Base-by-base conservation (phyloP, 2,888 invertebrate genomes). In the Acanthopleura granulata region DNA sequence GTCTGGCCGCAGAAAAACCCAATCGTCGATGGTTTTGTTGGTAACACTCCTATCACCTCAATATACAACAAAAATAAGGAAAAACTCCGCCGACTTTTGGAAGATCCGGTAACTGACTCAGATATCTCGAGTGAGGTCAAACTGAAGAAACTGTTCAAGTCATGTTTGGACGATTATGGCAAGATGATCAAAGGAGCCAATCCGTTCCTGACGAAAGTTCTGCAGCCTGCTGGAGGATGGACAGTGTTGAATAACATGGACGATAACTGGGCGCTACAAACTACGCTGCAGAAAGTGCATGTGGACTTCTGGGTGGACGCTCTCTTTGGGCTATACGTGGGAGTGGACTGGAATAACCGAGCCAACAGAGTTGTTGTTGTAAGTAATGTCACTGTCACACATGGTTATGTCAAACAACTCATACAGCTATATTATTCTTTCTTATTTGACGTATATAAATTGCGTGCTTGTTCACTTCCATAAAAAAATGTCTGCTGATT, bases 281-380 rank as follows among this genome's bases (percentile, higher is more conserved):
- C 51, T 4, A 77, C 79, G 25, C 71, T 87, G 14, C 77, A 82
- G 77, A 83, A 81, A 62, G 82, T 82, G 4, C 83, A 83, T 70
- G 78, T 85, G 6, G 86, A 86, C 57, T 86, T 82, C 77, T 87
- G 86, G 86, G 84, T 84, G 0, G 79, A 83, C 25, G 85, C 83
- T 6, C 79, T 87, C 66, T 87, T 86, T 49, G 49, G 49, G n/a
- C 4, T 71, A 3, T 49, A 49, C 16, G 50, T 71, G 18, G 49
- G 40, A 18, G 18, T 29, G 4, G 49, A 29, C n/a, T 71, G 71
- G 71, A 29, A 27, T 14, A 71, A 40, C 50, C 71, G 71, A 18
- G n/a, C 18, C 3, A n/a, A 71, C 14, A 40, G 25, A 49, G 71
- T 71, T 49, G 40, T 71, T 71, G 18, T 71, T 16, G 71, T 71